Evolutionary conservation across 2,113 vertebrate genomes (phyloP), one percentile per base, ranked within the genome.

Genomic region (Hiodon alosoides): DNA sequence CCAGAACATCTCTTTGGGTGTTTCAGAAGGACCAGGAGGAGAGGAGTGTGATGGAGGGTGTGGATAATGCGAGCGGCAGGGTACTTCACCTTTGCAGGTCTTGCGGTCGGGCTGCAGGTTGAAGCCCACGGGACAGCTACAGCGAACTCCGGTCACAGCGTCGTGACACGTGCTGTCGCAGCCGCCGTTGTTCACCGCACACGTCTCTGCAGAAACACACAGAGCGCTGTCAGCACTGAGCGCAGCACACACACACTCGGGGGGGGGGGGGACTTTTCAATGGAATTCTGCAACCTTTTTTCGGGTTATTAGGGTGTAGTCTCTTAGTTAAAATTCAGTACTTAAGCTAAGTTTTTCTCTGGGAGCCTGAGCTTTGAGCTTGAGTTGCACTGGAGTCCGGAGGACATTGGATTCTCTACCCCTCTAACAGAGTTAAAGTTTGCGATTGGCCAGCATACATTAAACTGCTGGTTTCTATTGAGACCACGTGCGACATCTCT

Each of bases 111-210:
- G 91, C 84, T 99, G 97, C 74, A 98, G 90, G 84, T 95, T 96
- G 90, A 99, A 99, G 81, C 97, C 97, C 79, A 97, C 96, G 0
- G 97, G 97, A 82, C 97, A 98, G 91, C 96, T 99, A 89, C 97
- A 99, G 85, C 97, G 96, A 59, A 98, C 96, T 0, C 97, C 97
- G 0, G 95, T 93, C 31, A 94, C 91, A 0, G 95, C 95, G 0
- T 98, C 97, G 0, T 98, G 96, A 84, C 97, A 98, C 54, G 96
- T 98, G 88, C 96, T 98, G 85, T 98, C 97, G 0, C 97, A 98
- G 82, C 97, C 97, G 2, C 97, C 97, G 0, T 98, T 98, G 90
- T 99, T 99, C 83, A 98, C 94, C 1, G 97, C 95, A 54, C 96
- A 98, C 0, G 96, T 99, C 91, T 99, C 97, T 99, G 93, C 74